Percentiles rank a stretch among this genome's conserved stretches.
Evolutionary conservation across 2,797 vertebrate species (phyloP).

Genomic region (Gobio occitaniae): DNA sequence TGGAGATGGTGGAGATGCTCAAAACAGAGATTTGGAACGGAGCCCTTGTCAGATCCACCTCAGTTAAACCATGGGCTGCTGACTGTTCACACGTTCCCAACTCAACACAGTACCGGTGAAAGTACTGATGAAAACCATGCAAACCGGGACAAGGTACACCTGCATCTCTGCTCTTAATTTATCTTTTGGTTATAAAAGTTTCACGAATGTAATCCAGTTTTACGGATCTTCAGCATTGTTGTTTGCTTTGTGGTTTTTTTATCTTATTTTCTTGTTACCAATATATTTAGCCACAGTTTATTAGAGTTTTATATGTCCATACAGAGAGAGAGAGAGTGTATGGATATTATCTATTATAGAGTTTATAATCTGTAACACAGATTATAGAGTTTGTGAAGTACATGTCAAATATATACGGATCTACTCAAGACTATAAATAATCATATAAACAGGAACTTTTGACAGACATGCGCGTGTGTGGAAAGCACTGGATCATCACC

Average conservation of each 20-base stretch:
- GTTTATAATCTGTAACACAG: slow-evolving; percentile 18
- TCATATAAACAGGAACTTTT: slow-evolving; percentile 31
- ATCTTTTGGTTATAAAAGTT: slow-evolving; percentile 78
- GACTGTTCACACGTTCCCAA: slow-evolving; percentile 55
- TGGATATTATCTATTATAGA: slow-evolving; percentile 49
- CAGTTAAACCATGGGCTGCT: slow-evolving; percentile 62
- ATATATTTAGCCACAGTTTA: slow-evolving; percentile 29
- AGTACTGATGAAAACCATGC: slow-evolving; percentile 56
- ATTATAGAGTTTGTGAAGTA: slow-evolving; percentile 59
- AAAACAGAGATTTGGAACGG: not conserved
- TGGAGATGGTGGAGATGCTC: slow-evolving; percentile 21
- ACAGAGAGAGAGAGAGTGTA: slow-evolving; percentile 55
- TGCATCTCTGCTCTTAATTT: slow-evolving; percentile 70
- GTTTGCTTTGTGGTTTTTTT: slow-evolving; percentile 53
- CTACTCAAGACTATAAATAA: slow-evolving; percentile 48
- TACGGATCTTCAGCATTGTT: slow-evolving; percentile 75
- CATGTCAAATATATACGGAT: slow-evolving; percentile 48
- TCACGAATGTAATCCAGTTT: slow-evolving; percentile 81
- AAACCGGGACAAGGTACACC: slow-evolving; percentile 66
- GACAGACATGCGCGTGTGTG: slow-evolving; percentile 17
- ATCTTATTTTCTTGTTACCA: not conserved
- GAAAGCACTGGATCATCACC: slow-evolving; percentile 72
- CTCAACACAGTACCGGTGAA: slow-evolving; percentile 54
- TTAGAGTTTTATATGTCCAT: slow-evolving; percentile 63
- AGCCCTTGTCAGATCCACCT: slow-evolving; percentile 59